A percentile compares a stretch with the other conserved stretches of the same genome.
Evolutionary conservation across 2,113 vertebrate genomes (phyloP).

Genomic region (Muntiacus reevesi): DNA sequence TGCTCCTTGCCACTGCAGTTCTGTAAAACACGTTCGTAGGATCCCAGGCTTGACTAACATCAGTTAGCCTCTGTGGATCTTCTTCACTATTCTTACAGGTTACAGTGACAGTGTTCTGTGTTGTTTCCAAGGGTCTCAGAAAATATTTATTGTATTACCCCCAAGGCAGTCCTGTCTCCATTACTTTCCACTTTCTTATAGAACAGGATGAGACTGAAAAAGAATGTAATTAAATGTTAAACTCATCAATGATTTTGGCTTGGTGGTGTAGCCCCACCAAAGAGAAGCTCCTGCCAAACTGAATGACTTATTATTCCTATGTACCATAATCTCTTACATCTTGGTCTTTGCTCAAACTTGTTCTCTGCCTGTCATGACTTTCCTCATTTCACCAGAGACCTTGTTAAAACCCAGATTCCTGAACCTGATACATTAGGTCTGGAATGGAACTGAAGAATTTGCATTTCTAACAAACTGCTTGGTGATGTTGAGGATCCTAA

Average conservation of each 20-base stretch:
- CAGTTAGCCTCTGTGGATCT: not conserved
- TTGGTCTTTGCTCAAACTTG: not conserved
- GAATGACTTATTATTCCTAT: not conserved
- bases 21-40: not conserved
- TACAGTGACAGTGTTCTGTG: not conserved
- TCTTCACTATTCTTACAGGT: not conserved
- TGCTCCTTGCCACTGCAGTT: constrained; percentile 25
- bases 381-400: not conserved
- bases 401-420: not conserved
- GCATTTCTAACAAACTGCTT: not conserved
- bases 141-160: not conserved
- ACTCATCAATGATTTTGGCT: not conserved
- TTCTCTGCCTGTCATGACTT: not conserved
- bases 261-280: not conserved
- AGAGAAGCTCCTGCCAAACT: not conserved
- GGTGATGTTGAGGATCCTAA: not conserved
- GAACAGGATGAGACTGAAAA: not conserved
- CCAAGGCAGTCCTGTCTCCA: not conserved
- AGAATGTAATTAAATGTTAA: not conserved
- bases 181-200: not conserved
- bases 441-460: not conserved
- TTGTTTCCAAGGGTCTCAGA: not conserved
- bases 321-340: not conserved
- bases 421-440: not conserved
- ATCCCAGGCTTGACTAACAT: constrained; percentile 1